Conservation (phyloP, 2,113 vertebrate species). For the Nerophis lumbriciformis region DNA sequence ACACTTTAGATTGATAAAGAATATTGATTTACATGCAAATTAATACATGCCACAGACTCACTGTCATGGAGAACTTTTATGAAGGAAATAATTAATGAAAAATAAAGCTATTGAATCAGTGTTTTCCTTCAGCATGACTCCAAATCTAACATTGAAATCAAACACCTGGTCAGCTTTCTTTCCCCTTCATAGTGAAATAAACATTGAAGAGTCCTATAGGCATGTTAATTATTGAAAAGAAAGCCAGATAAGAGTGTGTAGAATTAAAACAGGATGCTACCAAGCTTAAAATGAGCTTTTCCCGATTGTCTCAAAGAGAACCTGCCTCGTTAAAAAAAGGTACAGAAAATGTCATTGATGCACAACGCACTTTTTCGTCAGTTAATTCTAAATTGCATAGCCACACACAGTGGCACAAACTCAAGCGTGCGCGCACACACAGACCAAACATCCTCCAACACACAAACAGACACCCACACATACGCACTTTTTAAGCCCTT, state of each 20-base stretch:
- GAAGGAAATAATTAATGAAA: constrained; percentile 3
- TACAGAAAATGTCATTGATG: constrained; percentile 47
- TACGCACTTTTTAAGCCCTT: constrained; percentile 69
- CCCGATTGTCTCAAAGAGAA: constrained; percentile 66
- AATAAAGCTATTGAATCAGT: constrained; percentile 4
- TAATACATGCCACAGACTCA: constrained; percentile 22
- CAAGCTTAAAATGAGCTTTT: constrained; percentile 62
- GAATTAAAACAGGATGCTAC: constrained; percentile 55
- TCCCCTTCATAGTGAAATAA: constrained; percentile 31
- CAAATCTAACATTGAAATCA: constrained; percentile 13
- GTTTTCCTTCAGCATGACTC: constrained; percentile 11
- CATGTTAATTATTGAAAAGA: constrained; percentile 56
- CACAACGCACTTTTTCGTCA: constrained; percentile 62
- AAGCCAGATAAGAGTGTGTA: constrained; percentile 45
- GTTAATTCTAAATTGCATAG: constrained; percentile 53
- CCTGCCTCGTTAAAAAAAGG: constrained; percentile 42
- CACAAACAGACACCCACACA: constrained; percentile 61
- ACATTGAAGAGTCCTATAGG: constrained; percentile 40
- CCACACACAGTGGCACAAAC: constrained; percentile 24
- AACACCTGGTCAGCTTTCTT: constrained; percentile 29
- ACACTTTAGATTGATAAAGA: constrained; percentile 12
- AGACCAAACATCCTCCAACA: constrained; percentile 47
- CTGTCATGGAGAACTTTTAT: constrained; percentile 8
- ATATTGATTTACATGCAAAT: constrained; percentile 12
- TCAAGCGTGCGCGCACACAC: constrained; percentile 30